Base-by-base conservation (phyloP, 2,113 vertebrate genomes). In the Lynx canadensis region DNA sequence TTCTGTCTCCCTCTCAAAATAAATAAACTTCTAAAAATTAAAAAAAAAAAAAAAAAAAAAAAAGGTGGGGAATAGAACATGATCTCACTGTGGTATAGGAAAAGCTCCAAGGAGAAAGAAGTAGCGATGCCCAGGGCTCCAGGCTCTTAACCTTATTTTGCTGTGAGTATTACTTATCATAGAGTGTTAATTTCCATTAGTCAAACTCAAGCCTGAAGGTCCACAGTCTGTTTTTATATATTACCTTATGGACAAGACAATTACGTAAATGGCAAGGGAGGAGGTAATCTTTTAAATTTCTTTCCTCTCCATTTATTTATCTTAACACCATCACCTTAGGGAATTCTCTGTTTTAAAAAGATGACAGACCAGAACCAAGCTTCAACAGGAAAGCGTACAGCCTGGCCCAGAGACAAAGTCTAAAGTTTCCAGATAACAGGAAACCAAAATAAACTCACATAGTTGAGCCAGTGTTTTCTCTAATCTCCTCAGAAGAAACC, bases 401-500 rank as follows among this genome's bases (percentile, higher is more conserved):
- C 41, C 88, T 1, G 16, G 23, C n/a, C 31, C 38, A 73, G 78
- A 55, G 78, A 65, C 74, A 83, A 68, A 91, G 60, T n/a, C 88
- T 25, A n/a, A 55, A 31, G 29, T 89, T 33, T 31, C 65, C 74
- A 66, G 89, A 52, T 1, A 1, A 87, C 10, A 80, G 93, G 68
- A 78, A 81, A 82, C 11, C 23, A 60, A 94, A 21, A 78, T 90
- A 82, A 45, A 90, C 0, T 50, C 6, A 36, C n/a, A 90, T 4
- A 31, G 15, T 10, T 0, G 4, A 74, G 36, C 65, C 25, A 52
- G 21, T 66, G 8, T 84, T 93, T 97, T 92, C 96, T 96, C 97
- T 95, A 91, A 89, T 93, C 95, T 98, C 80, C 96, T 98, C 96
- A 93, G 94, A 83, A 63, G 80, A 97, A 84, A 52, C 92, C 68